Percentiles rank a stretch among this genome's conserved stretches.
phyloP scores from a whole-genome alignment of 2,797 vertebrate species.

The Chrosomus eos region DNA sequence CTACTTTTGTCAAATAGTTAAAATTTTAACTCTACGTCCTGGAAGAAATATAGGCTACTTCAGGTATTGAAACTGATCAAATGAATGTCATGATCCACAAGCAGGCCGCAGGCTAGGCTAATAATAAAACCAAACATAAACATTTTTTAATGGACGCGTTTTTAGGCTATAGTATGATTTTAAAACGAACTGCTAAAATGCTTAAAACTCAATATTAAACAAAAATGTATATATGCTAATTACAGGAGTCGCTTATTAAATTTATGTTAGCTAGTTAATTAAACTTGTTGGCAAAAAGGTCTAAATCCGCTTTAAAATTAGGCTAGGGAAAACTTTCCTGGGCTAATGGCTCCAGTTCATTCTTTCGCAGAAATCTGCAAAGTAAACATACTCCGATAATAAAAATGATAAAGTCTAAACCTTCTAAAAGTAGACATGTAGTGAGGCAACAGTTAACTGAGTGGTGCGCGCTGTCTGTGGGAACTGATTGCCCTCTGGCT shows the following conservation, averaged over 20 bases:
- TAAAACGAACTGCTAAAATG: background rate
- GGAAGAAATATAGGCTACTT: background rate
- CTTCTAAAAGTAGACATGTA: slow-evolving; percentile 39
- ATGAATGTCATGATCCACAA: background rate
- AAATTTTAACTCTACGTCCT: background rate
- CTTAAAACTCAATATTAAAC: background rate
- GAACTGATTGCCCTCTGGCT: slow-evolving; percentile 60
- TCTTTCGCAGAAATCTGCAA: background rate
- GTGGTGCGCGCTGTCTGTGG: slow-evolving; percentile 55
- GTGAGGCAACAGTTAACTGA: slow-evolving; percentile 60
- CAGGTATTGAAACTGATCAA: background rate
- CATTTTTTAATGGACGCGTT: too few species aligned
- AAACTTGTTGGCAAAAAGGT: background rate
- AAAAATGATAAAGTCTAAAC: slow-evolving; percentile 32
- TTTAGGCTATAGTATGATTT: background rate
- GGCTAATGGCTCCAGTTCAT: background rate
- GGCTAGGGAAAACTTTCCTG: background rate
- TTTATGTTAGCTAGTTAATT: background rate
- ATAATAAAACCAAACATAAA: background rate
- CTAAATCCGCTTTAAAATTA: background rate
- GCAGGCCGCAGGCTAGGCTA: background rate
- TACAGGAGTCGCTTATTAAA: background rate
- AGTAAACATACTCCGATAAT: background rate
- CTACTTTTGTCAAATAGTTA: background rate
- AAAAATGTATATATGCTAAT: background rate